Evolutionary conservation across 1,140 invertebrate genomes (phyloP), one percentile per base, ranked within the genome.

Genomic region (Magallana angulata): DNA sequence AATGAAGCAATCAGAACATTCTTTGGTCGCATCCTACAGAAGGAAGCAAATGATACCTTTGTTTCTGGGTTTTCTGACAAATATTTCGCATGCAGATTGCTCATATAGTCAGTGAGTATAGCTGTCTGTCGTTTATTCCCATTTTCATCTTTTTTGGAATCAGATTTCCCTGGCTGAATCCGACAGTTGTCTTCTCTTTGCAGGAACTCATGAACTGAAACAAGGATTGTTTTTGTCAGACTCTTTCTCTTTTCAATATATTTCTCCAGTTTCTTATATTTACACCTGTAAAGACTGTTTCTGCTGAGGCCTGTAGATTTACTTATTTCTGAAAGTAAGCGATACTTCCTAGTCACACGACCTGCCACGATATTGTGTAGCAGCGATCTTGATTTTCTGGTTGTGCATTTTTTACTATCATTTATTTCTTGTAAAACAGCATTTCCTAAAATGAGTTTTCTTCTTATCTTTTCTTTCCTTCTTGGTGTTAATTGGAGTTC

Each of bases 71-170:
- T 76, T 80, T 89, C 89, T 11, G 71, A 36, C 36, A 80, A 18
- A 60, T 68, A 89, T 58, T 88, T 89, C 18, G 57, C 3, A 56
- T 89, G 57, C 16, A 87, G 71, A 62, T 89, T 89, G n/a, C n/a
- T n/a, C 71, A 88, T 57, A 60, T 89, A 89, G 64, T 89, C 89
- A n/a, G 86, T 89, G 4, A 87, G 57, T 2, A 87, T 58, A 2
- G 58, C 71, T 5, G 57, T 88, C 60, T 89, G 89, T 82, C 5
- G n/a, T 84, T 84, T 83, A 12, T 85, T 76, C 24, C 80, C 84
- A 14, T 57, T 56, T 30, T 24, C 24, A 8, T 58, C 60, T 16
- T 80, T 85, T 4, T 18, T 82, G 7, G 85, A 62, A 80, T 89
- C 88, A 14, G 16, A 16, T 76, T 89, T 89, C 18, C 86, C 83